Conservation (phyloP, 2,113 vertebrate genomes). For the Mixornis gularis region DNA sequence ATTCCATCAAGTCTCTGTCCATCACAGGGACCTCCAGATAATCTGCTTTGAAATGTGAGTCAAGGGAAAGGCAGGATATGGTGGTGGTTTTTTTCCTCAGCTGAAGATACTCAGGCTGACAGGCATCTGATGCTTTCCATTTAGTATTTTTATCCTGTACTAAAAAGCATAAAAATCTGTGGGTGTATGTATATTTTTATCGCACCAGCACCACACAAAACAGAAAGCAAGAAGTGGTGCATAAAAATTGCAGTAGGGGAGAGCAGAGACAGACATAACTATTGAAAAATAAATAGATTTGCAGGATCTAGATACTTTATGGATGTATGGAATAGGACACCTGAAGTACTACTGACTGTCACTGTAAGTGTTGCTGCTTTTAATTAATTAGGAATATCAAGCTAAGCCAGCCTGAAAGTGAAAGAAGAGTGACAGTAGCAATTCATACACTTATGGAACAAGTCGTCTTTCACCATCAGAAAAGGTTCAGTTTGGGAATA, state of each 20-base stretch:
- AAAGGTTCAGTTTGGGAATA: background rate
- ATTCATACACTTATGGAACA: background rate
- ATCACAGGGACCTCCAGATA: background rate
- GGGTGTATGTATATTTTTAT: background rate
- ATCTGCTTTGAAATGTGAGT: background rate
- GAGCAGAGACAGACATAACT: background rate
- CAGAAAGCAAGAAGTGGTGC: background rate
- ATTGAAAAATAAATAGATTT: background rate
- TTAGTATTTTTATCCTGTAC: background rate
- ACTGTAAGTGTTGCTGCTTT: background rate
- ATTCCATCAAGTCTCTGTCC: background rate
- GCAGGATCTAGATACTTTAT: background rate
- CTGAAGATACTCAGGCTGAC: background rate
- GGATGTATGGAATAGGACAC: background rate
- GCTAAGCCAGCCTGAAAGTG: background rate
- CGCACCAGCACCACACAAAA: background rate
- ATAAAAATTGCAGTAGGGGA: background rate
- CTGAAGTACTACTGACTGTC: background rate
- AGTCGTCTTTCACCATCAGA: background rate
- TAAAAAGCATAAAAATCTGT: background rate
- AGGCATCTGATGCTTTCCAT: background rate
- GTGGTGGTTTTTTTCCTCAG: background rate
- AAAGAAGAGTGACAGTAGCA: background rate
- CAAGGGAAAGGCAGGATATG: background rate
- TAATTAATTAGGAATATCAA: background rate